A percentile compares a stretch with the other conserved stretches of the same genome.
These are phyloP conservation scores for Globodera ellingtonae DNA, from an alignment of 1,140 invertebrate genomes.

Conservation along the genomic window DNA sequence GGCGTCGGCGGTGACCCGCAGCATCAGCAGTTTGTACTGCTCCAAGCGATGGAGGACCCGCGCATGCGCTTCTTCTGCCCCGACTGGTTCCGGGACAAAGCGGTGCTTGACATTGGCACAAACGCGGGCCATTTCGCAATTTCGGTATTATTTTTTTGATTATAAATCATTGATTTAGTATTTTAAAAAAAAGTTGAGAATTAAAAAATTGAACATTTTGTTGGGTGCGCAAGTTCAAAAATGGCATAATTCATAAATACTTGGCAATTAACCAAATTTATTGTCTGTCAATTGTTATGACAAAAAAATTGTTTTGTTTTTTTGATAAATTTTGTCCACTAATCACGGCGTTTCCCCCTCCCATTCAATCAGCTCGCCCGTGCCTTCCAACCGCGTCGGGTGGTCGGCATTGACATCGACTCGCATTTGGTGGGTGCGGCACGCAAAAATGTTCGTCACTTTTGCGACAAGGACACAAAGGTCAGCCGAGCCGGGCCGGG, in stretches of 20 bases:
- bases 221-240: too few species aligned
- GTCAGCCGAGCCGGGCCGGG: constrained; percentile 21
- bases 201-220: too few species aligned
- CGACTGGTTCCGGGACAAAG: constrained; percentile 84
- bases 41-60: constrained; percentile 70
- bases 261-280: too few species aligned
- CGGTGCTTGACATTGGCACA: constrained; percentile 94
- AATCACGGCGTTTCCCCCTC: too few species aligned
- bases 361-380: constrained; percentile 72
- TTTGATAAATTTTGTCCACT: too few species aligned
- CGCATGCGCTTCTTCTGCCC: constrained; percentile 80
- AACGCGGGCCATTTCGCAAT: constrained; percentile 91
- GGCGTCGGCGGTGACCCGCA: too few species aligned
- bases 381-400: constrained; percentile 79
- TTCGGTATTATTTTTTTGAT: constrained; percentile 28
- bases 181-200: too few species aligned
- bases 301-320: too few species aligned
- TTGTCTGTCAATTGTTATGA: too few species aligned
- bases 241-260: too few species aligned
- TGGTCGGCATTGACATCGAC: constrained; percentile 95
- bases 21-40: constrained; percentile 32
- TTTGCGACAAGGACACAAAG: constrained; percentile 69
- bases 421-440: constrained; percentile 80
- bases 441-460: constrained; percentile 79
- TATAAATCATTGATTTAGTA: too few species aligned